phyloP scores from a whole-genome alignment of 2,113 vertebrate species.

The Polypterus senegalus region DNA sequence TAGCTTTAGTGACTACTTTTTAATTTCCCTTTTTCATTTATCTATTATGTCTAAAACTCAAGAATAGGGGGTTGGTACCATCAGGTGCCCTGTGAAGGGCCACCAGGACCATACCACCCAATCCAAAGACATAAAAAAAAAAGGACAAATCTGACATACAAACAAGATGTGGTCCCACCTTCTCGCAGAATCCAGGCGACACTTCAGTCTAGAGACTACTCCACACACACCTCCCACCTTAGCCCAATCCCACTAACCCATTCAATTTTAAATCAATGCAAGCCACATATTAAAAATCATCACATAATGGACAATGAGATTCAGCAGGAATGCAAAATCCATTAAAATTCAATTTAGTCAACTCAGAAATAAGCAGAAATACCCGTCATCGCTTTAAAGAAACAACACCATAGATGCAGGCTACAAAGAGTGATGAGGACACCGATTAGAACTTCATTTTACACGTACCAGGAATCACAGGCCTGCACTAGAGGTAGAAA shows the following conservation, averaged over 20 bases:
- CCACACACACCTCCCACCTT: slow-evolving; percentile 7
- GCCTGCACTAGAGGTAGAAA: slow-evolving; percentile 29
- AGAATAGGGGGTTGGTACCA: too few species aligned
- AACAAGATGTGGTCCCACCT: too few species aligned
- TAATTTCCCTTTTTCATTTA: too few species aligned
- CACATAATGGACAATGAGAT: slow-evolving; percentile 69
- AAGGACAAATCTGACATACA: too few species aligned
- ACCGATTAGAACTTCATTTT: slow-evolving; percentile 56
- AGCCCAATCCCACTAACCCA: slow-evolving; percentile 12
- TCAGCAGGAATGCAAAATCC: slow-evolving; percentile 57
- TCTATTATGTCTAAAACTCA: too few species aligned
- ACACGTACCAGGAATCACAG: slow-evolving; percentile 39
- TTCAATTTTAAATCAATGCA: slow-evolving; percentile 14
- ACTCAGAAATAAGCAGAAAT: slow-evolving; percentile 54
- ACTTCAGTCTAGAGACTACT: too few species aligned
- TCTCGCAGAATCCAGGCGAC: too few species aligned
- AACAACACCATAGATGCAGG: slow-evolving; percentile 41
- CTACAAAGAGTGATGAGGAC: slow-evolving; percentile 52
- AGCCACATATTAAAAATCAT: slow-evolving; percentile 55
- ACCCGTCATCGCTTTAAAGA: slow-evolving; percentile 50
- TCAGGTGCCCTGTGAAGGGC: too few species aligned
- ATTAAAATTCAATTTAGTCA: slow-evolving; percentile 84
- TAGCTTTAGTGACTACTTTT: too few species aligned
- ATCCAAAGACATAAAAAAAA: too few species aligned
- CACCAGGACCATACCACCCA: too few species aligned